Conservation (phyloP, 2,113 vertebrate genomes). For the Nannospalax galili region DNA sequence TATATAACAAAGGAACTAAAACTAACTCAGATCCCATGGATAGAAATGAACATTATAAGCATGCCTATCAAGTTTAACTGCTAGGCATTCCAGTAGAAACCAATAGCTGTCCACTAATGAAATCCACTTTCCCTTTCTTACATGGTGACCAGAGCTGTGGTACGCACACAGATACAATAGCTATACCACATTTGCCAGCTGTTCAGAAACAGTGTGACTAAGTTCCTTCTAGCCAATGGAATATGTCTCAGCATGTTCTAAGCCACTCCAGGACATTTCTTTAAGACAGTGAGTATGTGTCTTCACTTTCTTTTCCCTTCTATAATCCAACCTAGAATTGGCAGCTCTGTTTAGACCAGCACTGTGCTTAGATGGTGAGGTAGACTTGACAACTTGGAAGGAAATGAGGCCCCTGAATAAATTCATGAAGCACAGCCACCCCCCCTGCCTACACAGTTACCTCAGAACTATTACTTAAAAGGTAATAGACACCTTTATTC, state of each 20-base stretch:
- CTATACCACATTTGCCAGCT: not conserved
- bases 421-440: not conserved
- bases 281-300: not conserved
- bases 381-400: constrained; percentile 4
- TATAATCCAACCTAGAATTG: not conserved
- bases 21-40: not conserved
- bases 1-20: constrained; percentile 32
- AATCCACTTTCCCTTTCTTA: not conserved
- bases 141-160: not conserved
- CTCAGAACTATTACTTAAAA: constrained; percentile 36
- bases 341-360: not conserved
- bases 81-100: not conserved
- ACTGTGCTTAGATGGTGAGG: not conserved
- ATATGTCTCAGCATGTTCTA: not conserved
- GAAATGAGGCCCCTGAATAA: not conserved
- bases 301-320: not conserved
- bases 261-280: not conserved
- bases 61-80: not conserved
- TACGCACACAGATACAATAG: not conserved
- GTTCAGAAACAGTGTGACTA: not conserved
- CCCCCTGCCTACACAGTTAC: not conserved
- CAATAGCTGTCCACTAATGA: not conserved
- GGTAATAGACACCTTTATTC: not conserved
- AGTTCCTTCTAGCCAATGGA: not conserved
- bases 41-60: not conserved